Base-by-base conservation (phyloP, 2,797 vertebrate genomes). In the Epinephelus coioides region DNA sequence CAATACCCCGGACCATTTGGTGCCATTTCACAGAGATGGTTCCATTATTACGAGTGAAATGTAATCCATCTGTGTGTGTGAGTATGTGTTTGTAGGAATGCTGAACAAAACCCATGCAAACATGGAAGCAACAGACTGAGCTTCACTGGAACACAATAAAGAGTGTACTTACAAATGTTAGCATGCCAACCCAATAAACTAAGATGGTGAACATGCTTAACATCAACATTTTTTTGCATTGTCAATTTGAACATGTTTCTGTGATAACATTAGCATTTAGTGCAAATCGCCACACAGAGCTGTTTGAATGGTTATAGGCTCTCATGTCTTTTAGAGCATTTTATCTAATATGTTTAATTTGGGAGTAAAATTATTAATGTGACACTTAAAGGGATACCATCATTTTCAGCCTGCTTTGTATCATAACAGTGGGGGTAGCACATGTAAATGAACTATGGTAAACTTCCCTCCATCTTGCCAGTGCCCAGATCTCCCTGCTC, bases 1-100 rank as follows among this genome's bases (percentile, higher is more conserved):
- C 88, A 81, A 64, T 88, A 79, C 57, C 30, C 46, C 34, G 75
- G 78, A 83, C 87, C 83, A 75, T 89, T 92, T 87, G 83, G 80
- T 88, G 81, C 76, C 89, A 86, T 91, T 91, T 89, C 83, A 84
- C 83, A 85, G 78, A 81, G 85, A 77, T 79, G 80, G 69, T 86
- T 82, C 78, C 81, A 89, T 90, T 85, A 88, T 89, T 82, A 89
- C 61, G 60, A 79, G 66, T 1, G 34, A 81, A 91, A 91, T 89
- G 82, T 90, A 81, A 89, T 90, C 69, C 69, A 23, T 87, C 30
- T 75, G 34, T 70, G 50, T 51, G n/a, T 64, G 49, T 57, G 38
- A 53, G 73, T 55, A 25, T 43, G 17, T 53, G 34, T 65, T 55
- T 71, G n/a, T 23, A 19, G 3, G 40, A 82, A 71, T 72, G 51